Evolutionary conservation across 2,888 invertebrate species (phyloP).

Genomic region (Thumatha senex): DNA sequence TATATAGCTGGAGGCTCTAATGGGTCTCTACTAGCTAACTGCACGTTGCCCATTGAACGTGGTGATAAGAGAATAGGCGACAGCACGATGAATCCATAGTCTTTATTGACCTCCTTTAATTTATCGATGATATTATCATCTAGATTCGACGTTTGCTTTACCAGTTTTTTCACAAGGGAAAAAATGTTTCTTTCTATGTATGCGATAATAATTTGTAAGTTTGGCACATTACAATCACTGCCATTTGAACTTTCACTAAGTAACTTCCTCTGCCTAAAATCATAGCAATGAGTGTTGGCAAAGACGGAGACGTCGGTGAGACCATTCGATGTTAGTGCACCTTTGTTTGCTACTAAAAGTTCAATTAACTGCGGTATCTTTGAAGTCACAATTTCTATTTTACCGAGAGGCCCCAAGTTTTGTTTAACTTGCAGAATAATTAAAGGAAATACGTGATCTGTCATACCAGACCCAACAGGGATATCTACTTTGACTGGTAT

Average conservation of each 20-base stretch:
- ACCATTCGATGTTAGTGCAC: constrained; percentile 54
- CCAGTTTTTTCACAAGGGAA: constrained; percentile 19
- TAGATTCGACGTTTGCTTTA: constrained; percentile 31
- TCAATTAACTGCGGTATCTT: constrained; percentile 25
- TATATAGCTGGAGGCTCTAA: constrained; percentile 44
- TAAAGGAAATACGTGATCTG: constrained; percentile 53
- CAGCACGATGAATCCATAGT: constrained; percentile 41
- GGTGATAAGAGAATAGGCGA: constrained; percentile 52
- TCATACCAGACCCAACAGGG: constrained; percentile 57
- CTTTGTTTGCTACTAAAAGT: constrained; percentile 32
- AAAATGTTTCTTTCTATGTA: constrained; percentile 43
- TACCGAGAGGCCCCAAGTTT: constrained; percentile 8
- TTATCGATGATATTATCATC: constrained; percentile 41
- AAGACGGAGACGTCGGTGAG: constrained; percentile 54
- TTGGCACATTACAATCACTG: constrained; percentile 50
- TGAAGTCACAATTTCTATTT: constrained; percentile 12
- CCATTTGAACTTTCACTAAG: constrained; percentile 32
- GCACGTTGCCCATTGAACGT: constrained; percentile 49
- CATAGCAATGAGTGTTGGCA: constrained; percentile 56
- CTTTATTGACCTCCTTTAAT: constrained; percentile 38
- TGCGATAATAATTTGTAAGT: constrained; percentile 50
- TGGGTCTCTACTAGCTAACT: constrained; percentile 49
- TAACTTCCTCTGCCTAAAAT: constrained; percentile 37
- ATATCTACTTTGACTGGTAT: constrained; percentile 48
- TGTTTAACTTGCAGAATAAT: constrained; percentile 44